Base-by-base conservation (phyloP, 2,113 vertebrate genomes). In the Tringa solitaria region DNA sequence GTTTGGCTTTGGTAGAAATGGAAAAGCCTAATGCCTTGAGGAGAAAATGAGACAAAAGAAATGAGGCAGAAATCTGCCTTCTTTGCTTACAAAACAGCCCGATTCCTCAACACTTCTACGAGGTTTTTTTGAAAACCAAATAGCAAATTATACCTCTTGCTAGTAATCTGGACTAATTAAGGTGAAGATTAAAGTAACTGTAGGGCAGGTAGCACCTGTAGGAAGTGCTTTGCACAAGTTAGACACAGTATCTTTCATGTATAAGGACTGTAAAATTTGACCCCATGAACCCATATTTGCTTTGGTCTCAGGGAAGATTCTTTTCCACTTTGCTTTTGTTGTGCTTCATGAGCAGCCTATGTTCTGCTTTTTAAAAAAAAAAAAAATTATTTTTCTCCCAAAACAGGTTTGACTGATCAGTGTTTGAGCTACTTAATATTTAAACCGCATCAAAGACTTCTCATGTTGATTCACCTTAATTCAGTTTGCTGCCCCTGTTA, bases 21-120 rank as follows among this genome's bases (percentile, higher is more conserved):
- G 26, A 72, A 79, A 91, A 86, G 1, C 14, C 35, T 39, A 54
- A 68, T 8, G 9, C 1, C 12, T n/a, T 51, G 70, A 51, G 26
- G 15, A 32, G 28, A 64, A 73, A 77, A 80, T 26, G 7, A 54
- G 2, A 84, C 14, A 19, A 75, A 83, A 35, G 9, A 32, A 82
- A 67, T 0, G 0, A 85, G 23, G 23, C 17, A 43, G 33, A 50
- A 79, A 23, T 43, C 56, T 54, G 3, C 15, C 6, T 24, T 28
- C 27, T 26, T 63, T 82, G 3, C 7, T 72, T n/a, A 48, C 9
- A 61, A 20, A 67, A 94, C 33, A 1, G 5, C 9, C 37, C 18
- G 46, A 67, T 46, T 18, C 20, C 63, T 75, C 22, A 75, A 56
- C 4, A n/a, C 1, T 33, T 70, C 22, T 35, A 0, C 37, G 39